Evolutionary conservation across 2,888 invertebrate genomes (phyloP), one percentile per base, ranked within the genome.

Genomic region (Cybosia mesomella): DNA sequence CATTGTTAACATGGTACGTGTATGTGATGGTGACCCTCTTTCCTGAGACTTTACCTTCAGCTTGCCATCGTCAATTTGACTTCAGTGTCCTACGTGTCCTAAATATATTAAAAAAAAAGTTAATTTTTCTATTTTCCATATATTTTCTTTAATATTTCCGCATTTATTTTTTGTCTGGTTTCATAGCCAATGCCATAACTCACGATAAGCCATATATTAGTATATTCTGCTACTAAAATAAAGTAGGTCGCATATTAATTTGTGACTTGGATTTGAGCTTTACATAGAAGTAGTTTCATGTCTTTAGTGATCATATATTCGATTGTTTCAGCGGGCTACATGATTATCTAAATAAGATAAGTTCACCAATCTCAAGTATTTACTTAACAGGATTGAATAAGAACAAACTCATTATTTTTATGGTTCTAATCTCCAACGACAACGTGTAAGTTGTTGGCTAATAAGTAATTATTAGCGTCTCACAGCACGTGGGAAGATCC

Each of bases 401-500:
- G 66, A 74, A 70, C 54, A 70, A 67, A 57, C 70, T 68, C 70
- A 72, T 58, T 72, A 68, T 66, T 53, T n/a, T 32, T 22, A 36
- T 54, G 11, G 77, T 75, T 70, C 71, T 78, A 84, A 83, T 85
- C 79, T 71, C 71, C 76, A 80, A 80, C 82, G 83, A 85, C 85
- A 85, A 87, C 80, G 82, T 79, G 86, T 77, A 84, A 89, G 89
- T 86, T 83, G 89, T 91, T 91, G 86, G 90, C 88, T 88, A 92
- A 90, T 85, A 74, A 86, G 83, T 88, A 89, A 91, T 89, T 87
- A 89, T 85, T 79, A 84, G 74, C 78, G 76, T 81, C 78, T 72
- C 83, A 83, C 80, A 80, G 79, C 81, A 85, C 92, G 92, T 94
- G 94, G 87, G 94, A 94, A 87, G 82, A 81, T 94, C 93, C 85